Conservation (phyloP, 2,888 invertebrate genomes). For the Cylloceria caligata region DNA sequence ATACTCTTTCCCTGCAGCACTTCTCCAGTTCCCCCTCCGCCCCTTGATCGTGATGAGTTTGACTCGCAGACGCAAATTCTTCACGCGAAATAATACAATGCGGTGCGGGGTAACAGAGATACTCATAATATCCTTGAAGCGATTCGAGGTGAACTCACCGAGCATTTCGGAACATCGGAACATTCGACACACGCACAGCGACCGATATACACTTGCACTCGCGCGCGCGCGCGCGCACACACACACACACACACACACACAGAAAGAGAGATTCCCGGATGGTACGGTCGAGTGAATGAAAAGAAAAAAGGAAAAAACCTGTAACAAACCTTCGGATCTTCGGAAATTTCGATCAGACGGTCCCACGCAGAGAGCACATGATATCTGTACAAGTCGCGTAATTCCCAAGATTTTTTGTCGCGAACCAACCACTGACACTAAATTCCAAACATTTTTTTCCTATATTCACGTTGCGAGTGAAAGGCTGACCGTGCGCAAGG, state of each 20-base stretch:
- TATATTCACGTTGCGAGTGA: conserved; percentile 15
- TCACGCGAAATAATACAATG: background rate
- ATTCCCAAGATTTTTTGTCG: background rate
- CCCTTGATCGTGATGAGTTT: background rate
- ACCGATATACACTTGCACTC: conserved; percentile 13
- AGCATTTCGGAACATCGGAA: background rate
- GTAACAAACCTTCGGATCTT: conserved; percentile 20
- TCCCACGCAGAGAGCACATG: background rate
- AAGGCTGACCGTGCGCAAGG: conserved; percentile 19
- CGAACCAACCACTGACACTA: conserved; percentile 38
- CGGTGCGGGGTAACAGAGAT: no score
- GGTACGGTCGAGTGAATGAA: conserved; percentile 11
- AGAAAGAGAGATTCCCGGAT: no score
- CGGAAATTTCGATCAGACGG: background rate
- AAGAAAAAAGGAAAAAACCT: background rate
- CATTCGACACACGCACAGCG: background rate
- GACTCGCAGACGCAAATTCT: conserved; percentile 19
- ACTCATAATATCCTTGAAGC: background rate
- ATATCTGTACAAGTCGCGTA: background rate
- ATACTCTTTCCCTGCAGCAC: conserved; percentile 48
- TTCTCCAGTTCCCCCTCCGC: conserved; percentile 67
- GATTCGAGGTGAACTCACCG: no score
- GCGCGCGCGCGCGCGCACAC: no score
- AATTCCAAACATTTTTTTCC: conserved; percentile 17
- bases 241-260: no score